These are phyloP conservation scores for Druon quercuslanigerum DNA, from an alignment of 1,140 invertebrate species.

Conservation along the genomic window DNA sequence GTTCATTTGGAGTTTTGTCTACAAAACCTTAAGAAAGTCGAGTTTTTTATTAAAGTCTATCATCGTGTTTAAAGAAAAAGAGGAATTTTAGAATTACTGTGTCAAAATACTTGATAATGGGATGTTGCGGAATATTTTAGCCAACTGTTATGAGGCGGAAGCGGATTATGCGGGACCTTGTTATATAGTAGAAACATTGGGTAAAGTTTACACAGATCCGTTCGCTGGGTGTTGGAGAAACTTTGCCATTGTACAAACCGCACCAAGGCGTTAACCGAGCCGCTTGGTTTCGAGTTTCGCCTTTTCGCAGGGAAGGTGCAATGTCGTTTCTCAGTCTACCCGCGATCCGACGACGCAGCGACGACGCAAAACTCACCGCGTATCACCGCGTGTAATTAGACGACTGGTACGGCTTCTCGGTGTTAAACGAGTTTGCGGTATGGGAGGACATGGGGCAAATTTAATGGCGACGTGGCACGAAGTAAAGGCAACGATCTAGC, in stretches of 20 bases:
- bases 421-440: constrained; percentile 45
- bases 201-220: constrained; percentile 35
- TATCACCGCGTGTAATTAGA: constrained; percentile 62
- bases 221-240: constrained; percentile 38
- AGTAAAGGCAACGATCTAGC: constrained; percentile 46
- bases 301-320: constrained; percentile 40
- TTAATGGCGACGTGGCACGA: constrained; percentile 52
- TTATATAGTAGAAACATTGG: constrained; percentile 8
- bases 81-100: not conserved
- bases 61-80: not conserved
- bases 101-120: constrained; percentile 5
- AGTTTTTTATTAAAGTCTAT: too few species aligned
- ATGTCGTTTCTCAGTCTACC: constrained; percentile 51
- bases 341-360: constrained; percentile 39
- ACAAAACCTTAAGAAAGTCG: too few species aligned
- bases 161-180: constrained; percentile 21
- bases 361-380: constrained; percentile 52
- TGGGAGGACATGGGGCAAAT: constrained; percentile 51
- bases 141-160: constrained; percentile 23
- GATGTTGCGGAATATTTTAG: constrained; percentile 5
- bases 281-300: constrained; percentile 37
- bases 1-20: too few species aligned
- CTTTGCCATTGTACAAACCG: constrained; percentile 39
- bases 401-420: constrained; percentile 49
- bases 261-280: constrained; percentile 38